These are phyloP conservation scores for Adrianichthys oophorus DNA, from an alignment of 2,797 vertebrate genomes.

Conservation along the genomic window DNA sequence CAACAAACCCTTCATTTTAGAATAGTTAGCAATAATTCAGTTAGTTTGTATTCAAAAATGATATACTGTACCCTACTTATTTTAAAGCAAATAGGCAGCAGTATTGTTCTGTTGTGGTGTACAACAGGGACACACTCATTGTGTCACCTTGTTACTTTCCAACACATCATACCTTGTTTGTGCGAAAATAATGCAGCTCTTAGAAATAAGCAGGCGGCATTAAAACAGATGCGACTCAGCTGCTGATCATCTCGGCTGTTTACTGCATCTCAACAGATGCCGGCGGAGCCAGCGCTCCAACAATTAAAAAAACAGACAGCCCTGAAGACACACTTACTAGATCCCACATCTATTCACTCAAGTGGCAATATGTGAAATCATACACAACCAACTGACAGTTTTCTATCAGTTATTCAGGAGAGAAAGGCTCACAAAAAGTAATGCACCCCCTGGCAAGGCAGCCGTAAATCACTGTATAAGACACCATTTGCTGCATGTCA, in stretches of 20 bases:
- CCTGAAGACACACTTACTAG: constrained; percentile 48
- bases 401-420: constrained; percentile 69
- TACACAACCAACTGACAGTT: constrained; percentile 54
- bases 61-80: background rate
- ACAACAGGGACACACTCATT: background rate
- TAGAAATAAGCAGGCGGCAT: constrained; percentile 1
- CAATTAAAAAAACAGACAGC: constrained; percentile 57
- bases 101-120: background rate
- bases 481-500: constrained; percentile 69
- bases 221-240: constrained; percentile 19
- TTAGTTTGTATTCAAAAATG: constrained; percentile 6
- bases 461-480: constrained; percentile 70
- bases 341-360: constrained; percentile 39
- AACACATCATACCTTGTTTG: constrained; percentile 5
- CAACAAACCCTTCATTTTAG: too few relatives aligned
- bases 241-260: constrained; percentile 19
- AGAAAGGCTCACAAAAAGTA: constrained; percentile 64
- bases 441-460: constrained; percentile 58
- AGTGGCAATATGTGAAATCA: constrained; percentile 52
- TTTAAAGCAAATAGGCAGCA: constrained; percentile 6
- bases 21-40: background rate
- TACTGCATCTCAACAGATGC: constrained; percentile 45
- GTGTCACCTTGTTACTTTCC: constrained; percentile 4
- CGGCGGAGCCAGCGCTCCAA: constrained; percentile 31
- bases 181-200: background rate